Percentiles rank a stretch among this genome's conserved stretches.
Conservation (phyloP, 2,888 invertebrate genomes). For the Apantesis nais region DNA sequence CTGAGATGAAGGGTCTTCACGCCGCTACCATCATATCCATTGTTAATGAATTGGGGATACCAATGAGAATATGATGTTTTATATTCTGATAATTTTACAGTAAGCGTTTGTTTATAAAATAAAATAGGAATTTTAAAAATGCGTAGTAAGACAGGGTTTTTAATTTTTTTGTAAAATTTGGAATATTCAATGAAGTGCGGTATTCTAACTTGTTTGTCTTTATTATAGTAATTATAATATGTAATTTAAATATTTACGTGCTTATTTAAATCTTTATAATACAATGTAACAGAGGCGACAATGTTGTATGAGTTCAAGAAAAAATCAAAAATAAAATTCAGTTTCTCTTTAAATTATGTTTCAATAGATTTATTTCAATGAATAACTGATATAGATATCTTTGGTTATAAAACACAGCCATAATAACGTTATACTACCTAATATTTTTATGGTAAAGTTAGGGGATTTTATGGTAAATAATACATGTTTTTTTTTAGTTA, state of each 20-base stretch:
- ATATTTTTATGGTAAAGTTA: not conserved
- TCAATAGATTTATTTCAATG: not conserved
- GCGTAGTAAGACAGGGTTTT: not conserved
- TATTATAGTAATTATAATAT: too few relatives aligned
- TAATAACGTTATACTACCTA: not conserved
- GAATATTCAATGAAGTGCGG: too few relatives aligned
- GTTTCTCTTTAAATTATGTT: not conserved
- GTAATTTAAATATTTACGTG: too few relatives aligned
- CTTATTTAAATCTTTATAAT: too few relatives aligned
- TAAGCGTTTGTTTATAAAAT: not conserved
- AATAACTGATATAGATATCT: not conserved
- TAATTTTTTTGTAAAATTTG: not conserved
- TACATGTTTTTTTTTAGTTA: not conserved
- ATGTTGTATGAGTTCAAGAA: not conserved
- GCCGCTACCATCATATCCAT: slow-evolving; percentile 64
- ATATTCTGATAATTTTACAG: not conserved
- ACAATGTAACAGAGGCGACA: not conserved
- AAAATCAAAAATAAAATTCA: not conserved
- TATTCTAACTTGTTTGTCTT: too few relatives aligned
- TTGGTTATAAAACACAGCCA: not conserved
- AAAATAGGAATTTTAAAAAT: not conserved
- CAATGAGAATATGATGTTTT: slow-evolving; percentile 19
- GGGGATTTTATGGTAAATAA: not conserved
- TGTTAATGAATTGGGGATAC: slow-evolving; percentile 72
- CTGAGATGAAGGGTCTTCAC: slow-evolving; percentile 67